Conservation (phyloP, 2,888 invertebrate genomes). For the Dyspetes luteomarginatus region DNA sequence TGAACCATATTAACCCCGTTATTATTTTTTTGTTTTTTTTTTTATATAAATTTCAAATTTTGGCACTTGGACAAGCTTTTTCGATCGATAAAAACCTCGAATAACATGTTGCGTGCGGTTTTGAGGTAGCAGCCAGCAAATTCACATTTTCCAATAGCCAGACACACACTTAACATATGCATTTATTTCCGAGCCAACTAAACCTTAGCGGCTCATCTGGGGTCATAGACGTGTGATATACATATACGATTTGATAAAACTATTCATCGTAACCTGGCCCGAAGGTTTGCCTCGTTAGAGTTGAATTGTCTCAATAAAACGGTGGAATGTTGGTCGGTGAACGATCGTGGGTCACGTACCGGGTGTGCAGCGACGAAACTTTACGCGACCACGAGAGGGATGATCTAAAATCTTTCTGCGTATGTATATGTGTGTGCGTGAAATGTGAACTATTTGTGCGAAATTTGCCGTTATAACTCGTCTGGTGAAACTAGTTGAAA, state of each 20-base stretch:
- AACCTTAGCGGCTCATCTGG: not conserved
- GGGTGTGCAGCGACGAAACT: conserved; percentile 49
- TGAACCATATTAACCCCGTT: not conserved
- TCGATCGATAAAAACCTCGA: not conserved
- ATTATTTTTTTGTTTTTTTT: not conserved
- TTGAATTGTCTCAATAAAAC: conserved; percentile 53
- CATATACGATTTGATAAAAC: conserved; percentile 43
- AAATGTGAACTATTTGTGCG: conserved; percentile 9
- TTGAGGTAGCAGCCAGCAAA: conserved; percentile 9
- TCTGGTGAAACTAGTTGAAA: conserved; percentile 50
- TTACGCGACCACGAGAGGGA: conserved; percentile 20
- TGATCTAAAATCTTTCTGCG: not conserved
- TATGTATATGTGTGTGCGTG: not conserved
- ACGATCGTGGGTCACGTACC: conserved; percentile 53
- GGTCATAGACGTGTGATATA: not conserved
- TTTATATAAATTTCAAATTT: not conserved
- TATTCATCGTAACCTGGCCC: conserved; percentile 17
- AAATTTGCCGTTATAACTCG: too few species aligned
- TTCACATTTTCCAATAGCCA: conserved; percentile 13
- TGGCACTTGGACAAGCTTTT: not conserved
- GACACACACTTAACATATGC: not conserved
- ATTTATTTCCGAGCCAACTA: conserved; percentile 4
- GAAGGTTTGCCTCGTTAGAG: conserved; percentile 60
- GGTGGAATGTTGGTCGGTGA: conserved; percentile 46
- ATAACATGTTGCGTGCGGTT: conserved; percentile 7